These are phyloP conservation scores for Arge pagana DNA, from an alignment of 2,888 invertebrate species.

Conservation along the genomic window DNA sequence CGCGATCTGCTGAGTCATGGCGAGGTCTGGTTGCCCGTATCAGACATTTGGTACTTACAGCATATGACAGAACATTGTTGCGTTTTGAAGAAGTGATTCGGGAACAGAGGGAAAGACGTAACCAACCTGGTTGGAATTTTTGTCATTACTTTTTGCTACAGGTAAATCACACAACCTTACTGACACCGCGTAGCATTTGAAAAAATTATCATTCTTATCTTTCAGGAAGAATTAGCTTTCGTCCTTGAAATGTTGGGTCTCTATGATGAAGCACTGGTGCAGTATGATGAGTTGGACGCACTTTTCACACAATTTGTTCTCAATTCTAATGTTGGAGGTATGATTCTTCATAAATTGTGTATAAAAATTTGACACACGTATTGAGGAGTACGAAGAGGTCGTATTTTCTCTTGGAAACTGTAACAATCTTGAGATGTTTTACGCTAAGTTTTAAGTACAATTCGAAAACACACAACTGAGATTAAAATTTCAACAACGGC, in stretches of 20 bases:
- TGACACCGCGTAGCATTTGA: not conserved
- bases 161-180: slow-evolving; percentile 59
- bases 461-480: too few relatives aligned
- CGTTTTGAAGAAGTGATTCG: slow-evolving; percentile 90
- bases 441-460: too few relatives aligned
- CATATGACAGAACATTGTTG: slow-evolving; percentile 83
- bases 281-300: slow-evolving; percentile 96
- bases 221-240: slow-evolving; percentile 92
- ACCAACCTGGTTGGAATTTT: slow-evolving; percentile 92
- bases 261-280: slow-evolving; percentile 91
- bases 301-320: slow-evolving; percentile 95
- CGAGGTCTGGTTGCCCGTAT: slow-evolving; percentile 81
- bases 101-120: slow-evolving; percentile 86
- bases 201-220: slow-evolving; percentile 34
- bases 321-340: slow-evolving; percentile 84
- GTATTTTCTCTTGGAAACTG: too few relatives aligned
- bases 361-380: too few relatives aligned
- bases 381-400: not conserved
- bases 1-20: slow-evolving; percentile 90
- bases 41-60: slow-evolving; percentile 79
- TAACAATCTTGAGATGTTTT: too few relatives aligned
- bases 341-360: slow-evolving; percentile 24
- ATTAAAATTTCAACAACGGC: too few relatives aligned
- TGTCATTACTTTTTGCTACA: slow-evolving; percentile 92
- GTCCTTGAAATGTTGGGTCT: slow-evolving; percentile 92